Base-by-base conservation (phyloP, 2,888 invertebrate genomes). In the Stegana nigrithorax region DNA sequence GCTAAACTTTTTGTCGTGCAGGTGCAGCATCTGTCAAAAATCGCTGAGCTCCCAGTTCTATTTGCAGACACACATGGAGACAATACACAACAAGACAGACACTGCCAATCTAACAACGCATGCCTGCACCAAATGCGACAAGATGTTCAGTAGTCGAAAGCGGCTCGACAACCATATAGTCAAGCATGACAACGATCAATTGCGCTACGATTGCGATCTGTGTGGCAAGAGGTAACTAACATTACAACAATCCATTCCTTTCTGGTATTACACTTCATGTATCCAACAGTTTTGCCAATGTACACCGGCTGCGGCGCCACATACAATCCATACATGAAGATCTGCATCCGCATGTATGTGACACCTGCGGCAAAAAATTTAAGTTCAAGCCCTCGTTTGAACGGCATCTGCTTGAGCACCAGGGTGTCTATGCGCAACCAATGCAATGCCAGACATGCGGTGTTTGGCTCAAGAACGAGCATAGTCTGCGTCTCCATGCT, bases 331-430 rank as follows among this genome's bases (percentile, higher is more conserved):
- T 81, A 68, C 82, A 82, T 63, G 81, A 81, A 62, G 76, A 81
- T 60, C 50, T 75, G 45, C 71, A 73, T 51, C 76, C 74, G 2
- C 81, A 82, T 64, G 70, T 82, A 58, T 82, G 82, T 63, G 82
- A 82, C 44, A 76, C 80, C 29, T 82, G 82, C 56, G 82, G 82
- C 51, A 81, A 80, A 26, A 75, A 80, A 61, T 82, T 81, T 39
- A 82, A 83, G 60, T 83, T 78, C 14, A 82, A 83, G 61, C 78
- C 78, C 1, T 78, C 81, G 7, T 82, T 82, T 39, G 80, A 82
- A 36, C 73, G 73, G 0, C 82, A 82, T 42, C 47, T 80, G 60
- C 68, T 73, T 39, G 76, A 80, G 60, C 82, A 82, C 60, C 80
- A 81, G 59, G 82, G 82, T 19, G 75, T 82, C n/a, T 69, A 81